These are phyloP conservation scores for Stenoptilia bipunctidactyla DNA, from an alignment of 2,888 invertebrate species.

Conservation along the genomic window DNA sequence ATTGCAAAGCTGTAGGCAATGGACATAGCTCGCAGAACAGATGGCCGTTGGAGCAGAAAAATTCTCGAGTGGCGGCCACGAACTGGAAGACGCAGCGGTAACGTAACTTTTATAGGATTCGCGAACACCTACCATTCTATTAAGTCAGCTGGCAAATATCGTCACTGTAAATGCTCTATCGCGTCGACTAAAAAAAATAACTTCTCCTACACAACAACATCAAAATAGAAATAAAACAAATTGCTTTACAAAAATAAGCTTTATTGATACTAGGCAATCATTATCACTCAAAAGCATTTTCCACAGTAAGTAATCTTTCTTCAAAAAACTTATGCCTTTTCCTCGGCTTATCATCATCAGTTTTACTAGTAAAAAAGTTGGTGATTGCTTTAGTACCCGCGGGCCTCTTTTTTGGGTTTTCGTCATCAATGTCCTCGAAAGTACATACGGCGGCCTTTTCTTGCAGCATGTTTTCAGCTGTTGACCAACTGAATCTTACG, in stretches of 20 bases:
- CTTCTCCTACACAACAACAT: too few relatives aligned
- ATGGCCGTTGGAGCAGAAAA: too few relatives aligned
- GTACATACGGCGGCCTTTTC: conserved; percentile 79
- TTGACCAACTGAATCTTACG: conserved; percentile 98
- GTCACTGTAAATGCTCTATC: too few relatives aligned
- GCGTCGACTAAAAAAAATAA: too few relatives aligned
- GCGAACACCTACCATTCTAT: too few relatives aligned
- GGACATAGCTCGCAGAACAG: too few relatives aligned
- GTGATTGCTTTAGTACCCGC: conserved; percentile 69
- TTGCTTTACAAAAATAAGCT: conserved; percentile 5
- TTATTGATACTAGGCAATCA: background rate
- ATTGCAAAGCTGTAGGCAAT: too few relatives aligned
- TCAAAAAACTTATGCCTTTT: conserved; percentile 77
- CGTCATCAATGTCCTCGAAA: conserved; percentile 72
- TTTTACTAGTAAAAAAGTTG: conserved; percentile 62
- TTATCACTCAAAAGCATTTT: conserved; percentile 45
- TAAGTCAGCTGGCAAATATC: too few relatives aligned
- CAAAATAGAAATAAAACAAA: too few relatives aligned
- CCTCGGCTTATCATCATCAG: conserved; percentile 41
- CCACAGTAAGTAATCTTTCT: conserved; percentile 72
- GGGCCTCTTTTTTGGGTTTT: conserved; percentile 1
- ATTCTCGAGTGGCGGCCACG: too few relatives aligned
- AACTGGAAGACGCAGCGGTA: too few relatives aligned
- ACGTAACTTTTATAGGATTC: too few relatives aligned
- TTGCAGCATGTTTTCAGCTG: conserved; percentile 85